Evolutionary conservation across 1,140 invertebrate species (phyloP).

Genomic region (Spodoptera frugiperda): DNA sequence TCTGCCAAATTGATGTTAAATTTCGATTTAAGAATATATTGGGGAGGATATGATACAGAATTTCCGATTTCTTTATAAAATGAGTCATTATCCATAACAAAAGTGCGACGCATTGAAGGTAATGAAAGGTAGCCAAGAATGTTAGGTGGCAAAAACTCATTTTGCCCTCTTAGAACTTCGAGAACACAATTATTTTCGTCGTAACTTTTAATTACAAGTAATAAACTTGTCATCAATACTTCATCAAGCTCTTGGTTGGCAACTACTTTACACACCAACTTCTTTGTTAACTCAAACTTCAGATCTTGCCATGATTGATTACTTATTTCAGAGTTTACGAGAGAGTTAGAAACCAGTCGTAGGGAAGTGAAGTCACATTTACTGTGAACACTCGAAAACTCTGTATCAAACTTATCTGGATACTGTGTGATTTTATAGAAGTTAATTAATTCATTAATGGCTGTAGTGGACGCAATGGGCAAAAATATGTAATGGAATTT

Average conservation of each 20-base stretch:
- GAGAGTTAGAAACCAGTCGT: slow-evolving; percentile 62
- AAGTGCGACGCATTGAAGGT: slow-evolving; percentile 65
- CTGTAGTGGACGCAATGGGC: slow-evolving; percentile 73
- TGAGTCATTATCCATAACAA: slow-evolving; percentile 63
- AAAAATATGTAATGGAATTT: slow-evolving; percentile 82
- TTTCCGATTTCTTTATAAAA: slow-evolving; percentile 55
- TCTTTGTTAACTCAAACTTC: slow-evolving; percentile 57
- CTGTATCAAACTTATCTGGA: slow-evolving; percentile 45
- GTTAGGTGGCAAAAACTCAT: slow-evolving; percentile 67
- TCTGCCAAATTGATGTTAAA: slow-evolving; percentile 80
- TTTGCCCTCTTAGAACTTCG: slow-evolving; percentile 70
- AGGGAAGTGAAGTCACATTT: slow-evolving; percentile 72
- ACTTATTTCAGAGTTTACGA: slow-evolving; percentile 18
- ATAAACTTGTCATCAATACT: slow-evolving; percentile 67
- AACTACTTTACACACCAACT: slow-evolving; percentile 68
- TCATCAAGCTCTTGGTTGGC: slow-evolving; percentile 74
- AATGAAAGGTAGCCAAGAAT: slow-evolving; percentile 67
- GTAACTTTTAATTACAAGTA: slow-evolving; percentile 64
- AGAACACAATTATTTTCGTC: slow-evolving; percentile 64
- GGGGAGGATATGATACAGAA: slow-evolving; percentile 69
- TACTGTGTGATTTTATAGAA: slow-evolving; percentile 62
- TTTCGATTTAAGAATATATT: slow-evolving; percentile 75
- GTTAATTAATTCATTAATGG: slow-evolving; percentile 74
- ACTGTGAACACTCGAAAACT: slow-evolving; percentile 52
- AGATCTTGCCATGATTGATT: neutral